Evolutionary conservation across 2,888 invertebrate species (phyloP), one percentile per base, ranked within the genome.

Genomic region (Rhagophthalmus giganteus): DNA sequence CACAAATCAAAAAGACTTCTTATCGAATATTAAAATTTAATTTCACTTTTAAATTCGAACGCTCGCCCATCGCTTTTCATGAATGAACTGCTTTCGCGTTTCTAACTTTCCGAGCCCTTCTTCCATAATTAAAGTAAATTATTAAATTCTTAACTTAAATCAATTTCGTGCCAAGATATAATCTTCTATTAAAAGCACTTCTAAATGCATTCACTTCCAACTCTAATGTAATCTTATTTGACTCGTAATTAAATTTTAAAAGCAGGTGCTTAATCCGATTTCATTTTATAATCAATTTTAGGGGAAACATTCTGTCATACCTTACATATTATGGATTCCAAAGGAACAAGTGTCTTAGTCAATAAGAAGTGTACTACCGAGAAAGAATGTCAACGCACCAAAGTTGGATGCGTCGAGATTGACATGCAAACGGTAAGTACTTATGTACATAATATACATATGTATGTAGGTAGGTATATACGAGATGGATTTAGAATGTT

Each of bases 281-380:
- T 42, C 25, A 60, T 60, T 46, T 32, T 46, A 25, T 35, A 13
- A 31, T 60, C 53, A 57, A 44, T 62, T 67, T 46, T 68, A 75
- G 81, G 80, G 55, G 77, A 80, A 66, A 81, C 81, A 59, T 83
- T 82, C 68, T 83, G 82, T 66, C 81, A 82, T 69, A 82, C 82
- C 27, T 72, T 82, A 61, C 82, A 83, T 72, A 80, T 83, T 65
- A 78, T 83, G 78, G 82, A 82, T 70, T 81, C 81, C 49, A 78
- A 76, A 48, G 83, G 82, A n/a, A 78, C 79, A 53, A 83, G 81
- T 66, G 80, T 82, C 44, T 72, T 81, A 67, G 83, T 84, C 57
- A 81, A 82, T 73, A 84, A 84, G 70, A 81, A 81, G 68, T 84
- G 84, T 66, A 81, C 81, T 11, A 79, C 78, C 57, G 79, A 78